phyloP scores from a whole-genome alignment of 2,797 vertebrate genomes.

The Darevskia nairensis region DNA sequence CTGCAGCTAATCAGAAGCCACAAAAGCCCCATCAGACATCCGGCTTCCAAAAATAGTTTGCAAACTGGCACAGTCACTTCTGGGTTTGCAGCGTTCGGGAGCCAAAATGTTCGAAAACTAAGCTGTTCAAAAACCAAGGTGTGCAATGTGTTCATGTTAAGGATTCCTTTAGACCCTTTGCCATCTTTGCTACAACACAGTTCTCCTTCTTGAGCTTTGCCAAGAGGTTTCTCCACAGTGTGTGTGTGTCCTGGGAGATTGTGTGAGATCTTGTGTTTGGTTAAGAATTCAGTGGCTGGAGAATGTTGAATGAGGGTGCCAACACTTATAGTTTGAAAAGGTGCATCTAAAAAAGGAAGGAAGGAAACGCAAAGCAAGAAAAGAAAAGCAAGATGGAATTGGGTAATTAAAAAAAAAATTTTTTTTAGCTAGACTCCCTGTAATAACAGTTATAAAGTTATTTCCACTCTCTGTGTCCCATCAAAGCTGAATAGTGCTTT shows the following conservation, averaged over 20 bases:
- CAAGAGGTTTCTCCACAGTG: neutral
- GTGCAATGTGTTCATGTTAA: too few relatives aligned
- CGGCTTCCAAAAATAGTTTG: too few relatives aligned
- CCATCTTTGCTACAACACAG: neutral
- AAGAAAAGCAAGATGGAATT: too few relatives aligned
- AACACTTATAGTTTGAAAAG: neutral
- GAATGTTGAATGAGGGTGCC: neutral
- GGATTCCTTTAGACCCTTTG: neutral
- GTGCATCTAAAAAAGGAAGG: neutral
- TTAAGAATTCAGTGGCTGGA: neutral
- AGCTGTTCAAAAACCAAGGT: too few relatives aligned
- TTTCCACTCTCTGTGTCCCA: conserved; percentile 60
- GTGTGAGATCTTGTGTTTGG: neutral
- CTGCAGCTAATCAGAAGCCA: too few relatives aligned
- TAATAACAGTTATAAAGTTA: conserved; percentile 22
- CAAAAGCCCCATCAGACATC: too few relatives aligned
- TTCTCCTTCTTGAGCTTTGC: neutral
- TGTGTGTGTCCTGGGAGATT: neutral
- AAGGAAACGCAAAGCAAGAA: conserved; percentile 31
- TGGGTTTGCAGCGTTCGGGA: too few relatives aligned
- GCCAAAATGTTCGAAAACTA: too few relatives aligned
- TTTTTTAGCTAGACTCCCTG: conserved; percentile 57
- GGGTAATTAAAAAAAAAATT: neutral
- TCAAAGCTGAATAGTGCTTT: conserved; percentile 59
- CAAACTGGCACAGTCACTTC: too few relatives aligned